A percentile compares a stretch with the other conserved stretches of the same genome.
These are phyloP conservation scores for Pterobdella sp. DNA, from an alignment of 2,888 invertebrate species.

Conservation along the genomic window DNA sequence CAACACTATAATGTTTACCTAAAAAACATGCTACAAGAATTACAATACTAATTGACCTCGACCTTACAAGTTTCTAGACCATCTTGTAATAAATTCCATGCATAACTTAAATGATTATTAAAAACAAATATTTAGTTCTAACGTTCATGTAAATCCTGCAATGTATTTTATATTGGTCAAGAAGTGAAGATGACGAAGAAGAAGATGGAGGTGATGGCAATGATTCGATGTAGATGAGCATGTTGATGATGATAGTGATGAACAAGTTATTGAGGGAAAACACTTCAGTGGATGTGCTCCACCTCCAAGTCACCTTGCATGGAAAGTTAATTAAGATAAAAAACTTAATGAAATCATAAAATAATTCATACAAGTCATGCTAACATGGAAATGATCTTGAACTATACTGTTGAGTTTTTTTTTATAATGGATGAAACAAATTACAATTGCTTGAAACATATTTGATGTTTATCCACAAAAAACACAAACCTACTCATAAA, in stretches of 20 bases:
- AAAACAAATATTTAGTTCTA: not conserved
- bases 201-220: constrained; percentile 17
- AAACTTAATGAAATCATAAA: no score
- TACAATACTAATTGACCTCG: no score
- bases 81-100: no score
- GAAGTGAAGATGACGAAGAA: not conserved
- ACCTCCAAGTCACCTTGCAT: constrained; percentile 44
- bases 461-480: no score
- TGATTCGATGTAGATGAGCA: constrained; percentile 40
- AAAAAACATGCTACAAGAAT: not conserved
- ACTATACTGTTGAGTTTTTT: no score
- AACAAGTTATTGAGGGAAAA: constrained; percentile 48
- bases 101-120: no score
- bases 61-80: no score
- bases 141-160: not conserved
- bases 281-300: constrained; percentile 47
- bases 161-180: not conserved
- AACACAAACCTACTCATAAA: no score
- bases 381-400: not conserved
- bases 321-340: not conserved
- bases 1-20: not conserved
- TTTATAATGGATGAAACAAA: no score
- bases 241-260: constrained; percentile 41
- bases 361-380: not conserved
- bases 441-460: no score